Percentiles rank a stretch among this genome's conserved stretches.
phyloP scores from a whole-genome alignment of 1,140 invertebrate genomes.

The Bombus pyrosoma region DNA sequence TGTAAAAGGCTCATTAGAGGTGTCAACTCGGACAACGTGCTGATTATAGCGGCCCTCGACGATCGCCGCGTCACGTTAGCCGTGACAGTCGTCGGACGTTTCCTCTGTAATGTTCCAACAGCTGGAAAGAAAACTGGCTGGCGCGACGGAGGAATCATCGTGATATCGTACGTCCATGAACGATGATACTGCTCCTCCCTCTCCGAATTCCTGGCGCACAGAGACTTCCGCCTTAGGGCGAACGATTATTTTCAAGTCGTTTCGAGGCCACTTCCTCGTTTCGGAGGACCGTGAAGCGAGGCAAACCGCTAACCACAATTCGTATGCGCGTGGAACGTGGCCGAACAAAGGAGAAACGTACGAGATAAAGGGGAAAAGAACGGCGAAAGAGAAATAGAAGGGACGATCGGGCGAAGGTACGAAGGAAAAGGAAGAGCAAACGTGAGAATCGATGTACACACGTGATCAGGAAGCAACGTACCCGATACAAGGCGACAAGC shows the following conservation, averaged over 20 bases:
- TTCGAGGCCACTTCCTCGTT: conserved; percentile 57
- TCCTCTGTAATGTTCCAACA: not conserved
- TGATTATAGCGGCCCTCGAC: not conserved
- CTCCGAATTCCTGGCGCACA: conserved; percentile 28
- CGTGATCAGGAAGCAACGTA: conserved; percentile 34
- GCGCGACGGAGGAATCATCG: not conserved
- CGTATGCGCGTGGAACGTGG: conserved; percentile 49
- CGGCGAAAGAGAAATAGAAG: not conserved
- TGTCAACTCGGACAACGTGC: conserved; percentile 21
- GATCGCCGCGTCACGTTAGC: not conserved
- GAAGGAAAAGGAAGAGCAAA: not conserved
- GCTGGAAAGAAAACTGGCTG: not conserved
- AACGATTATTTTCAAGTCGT: conserved; percentile 65
- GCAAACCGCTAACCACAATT: conserved; percentile 71
- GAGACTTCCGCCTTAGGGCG: conserved; percentile 34
- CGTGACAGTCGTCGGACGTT: not conserved
- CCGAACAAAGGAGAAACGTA: conserved; percentile 15
- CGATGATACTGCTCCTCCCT: conserved; percentile 33
- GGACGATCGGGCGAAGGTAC: not conserved
- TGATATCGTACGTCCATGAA: conserved; percentile 22
- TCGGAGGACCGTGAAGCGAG: conserved; percentile 64
- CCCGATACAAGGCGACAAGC: conserved; percentile 13
- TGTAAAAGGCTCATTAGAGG: conserved; percentile 45
- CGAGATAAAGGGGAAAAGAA: not conserved
- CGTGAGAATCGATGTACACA: not conserved